Conservation (phyloP, 2,888 invertebrate species). For the Cyrtodaria siliqua region DNA sequence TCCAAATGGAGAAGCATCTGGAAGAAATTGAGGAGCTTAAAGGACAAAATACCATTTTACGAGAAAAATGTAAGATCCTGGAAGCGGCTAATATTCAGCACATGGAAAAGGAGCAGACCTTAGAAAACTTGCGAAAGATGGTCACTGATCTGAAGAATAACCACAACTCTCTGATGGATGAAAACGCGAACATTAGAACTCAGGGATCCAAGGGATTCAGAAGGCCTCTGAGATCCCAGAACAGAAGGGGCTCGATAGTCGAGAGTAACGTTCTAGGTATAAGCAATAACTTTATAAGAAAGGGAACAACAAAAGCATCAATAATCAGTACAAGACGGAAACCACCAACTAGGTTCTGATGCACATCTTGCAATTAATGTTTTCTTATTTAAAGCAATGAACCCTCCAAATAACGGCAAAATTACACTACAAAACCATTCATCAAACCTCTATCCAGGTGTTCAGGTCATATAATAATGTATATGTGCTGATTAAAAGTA, state of each 20-base stretch:
- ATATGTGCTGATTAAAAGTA: no score
- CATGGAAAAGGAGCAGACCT: conserved; percentile 71
- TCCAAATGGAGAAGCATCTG: conserved; percentile 52
- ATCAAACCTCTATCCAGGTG: no score
- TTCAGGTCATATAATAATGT: no score
- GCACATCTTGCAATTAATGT: no score
- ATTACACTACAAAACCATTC: no score
- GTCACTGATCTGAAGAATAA: conserved; percentile 61
- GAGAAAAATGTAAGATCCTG: conserved; percentile 56
- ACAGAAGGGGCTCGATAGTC: conserved; percentile 45
- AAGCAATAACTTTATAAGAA: conserved; percentile 15
- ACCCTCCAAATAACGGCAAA: no score
- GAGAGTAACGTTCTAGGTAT: conserved; percentile 12
- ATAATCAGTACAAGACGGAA: conserved; percentile 20
- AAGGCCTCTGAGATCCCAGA: conserved; percentile 11
- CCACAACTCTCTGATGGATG: conserved; percentile 30
- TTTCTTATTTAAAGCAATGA: no score
- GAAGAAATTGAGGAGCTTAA: conserved; percentile 58
- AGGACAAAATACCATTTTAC: conserved; percentile 55
- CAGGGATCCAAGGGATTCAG: conserved; percentile 6
- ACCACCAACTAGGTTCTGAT: conserved; percentile 31
- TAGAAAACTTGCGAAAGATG: conserved; percentile 66
- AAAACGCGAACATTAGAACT: conserved; percentile 45
- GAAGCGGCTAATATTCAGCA: conserved; percentile 60
- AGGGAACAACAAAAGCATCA: conserved; percentile 25